Evolutionary conservation across 2,888 invertebrate genomes (phyloP), one percentile per base, ranked within the genome.

Genomic region (Leistus spinibarbis): DNA sequence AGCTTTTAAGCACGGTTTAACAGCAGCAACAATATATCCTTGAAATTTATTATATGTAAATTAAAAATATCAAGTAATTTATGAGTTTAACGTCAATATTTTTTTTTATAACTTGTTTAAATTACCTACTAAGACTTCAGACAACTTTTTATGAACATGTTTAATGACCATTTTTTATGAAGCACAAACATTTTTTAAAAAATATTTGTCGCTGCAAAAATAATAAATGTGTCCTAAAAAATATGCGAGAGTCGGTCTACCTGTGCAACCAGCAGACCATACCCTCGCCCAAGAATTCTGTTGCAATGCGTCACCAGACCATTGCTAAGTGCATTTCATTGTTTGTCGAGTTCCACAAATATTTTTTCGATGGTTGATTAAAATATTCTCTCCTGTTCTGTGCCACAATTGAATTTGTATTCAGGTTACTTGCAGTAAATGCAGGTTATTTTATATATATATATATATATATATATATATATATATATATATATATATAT

Each of bases 321-420:
- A 60, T 20, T 60, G 60, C 60, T 60, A 60, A 60, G 60, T 60
- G 60, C 60, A 60, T 60, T 60, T 60, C 60, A 60, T 60, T 60
- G 60, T 60, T 60, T 60, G 22, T 60, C 16, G 20, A 40, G 40
- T 40, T 40, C 40, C 40, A 40, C 40, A 40, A 40, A 40, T 40
- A 40, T 40, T 40, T 40, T 40, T 40, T 40, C 40, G 40, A 4
- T 40, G 40, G 40, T 40, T n/a, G 40, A 40, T 40, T 40, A 7
- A 40, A 40, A 10, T 40, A 40, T 40, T 40, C 40, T 40, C 10
- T 40, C n/a, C 40, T 40, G 40, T 40, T 40, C 10, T 13, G 7
- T 40, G 40, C 1, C 10, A 40, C 40, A 40, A 40, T 40, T 40
- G 13, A 13, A 40, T 40, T 40, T 2, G 40, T 40, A 10, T 40